phyloP scores from a whole-genome alignment of 1,140 invertebrate genomes.

The Nephila pilipes region DNA sequence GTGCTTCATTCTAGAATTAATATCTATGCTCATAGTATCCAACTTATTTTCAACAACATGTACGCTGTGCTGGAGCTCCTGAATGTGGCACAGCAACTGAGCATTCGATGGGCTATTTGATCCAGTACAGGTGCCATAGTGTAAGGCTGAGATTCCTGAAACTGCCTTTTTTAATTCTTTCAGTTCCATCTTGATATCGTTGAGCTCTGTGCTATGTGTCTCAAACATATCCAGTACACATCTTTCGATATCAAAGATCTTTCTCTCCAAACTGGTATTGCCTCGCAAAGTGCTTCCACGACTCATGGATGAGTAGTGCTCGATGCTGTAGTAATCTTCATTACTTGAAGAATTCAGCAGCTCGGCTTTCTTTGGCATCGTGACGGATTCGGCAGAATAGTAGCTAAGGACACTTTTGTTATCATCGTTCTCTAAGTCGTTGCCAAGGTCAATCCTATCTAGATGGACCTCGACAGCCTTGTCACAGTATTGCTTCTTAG shows the following conservation, averaged over 20 bases:
- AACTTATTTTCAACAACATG: conserved; percentile 74
- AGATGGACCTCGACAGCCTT: conserved; percentile 63
- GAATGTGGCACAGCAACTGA: conserved; percentile 72
- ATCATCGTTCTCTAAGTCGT: conserved; percentile 67
- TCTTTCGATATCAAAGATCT: conserved; percentile 71
- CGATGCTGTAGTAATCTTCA: conserved; percentile 76
- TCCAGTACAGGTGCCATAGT: conserved; percentile 34
- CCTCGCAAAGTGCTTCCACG: conserved; percentile 55
- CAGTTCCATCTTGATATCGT: conserved; percentile 68
- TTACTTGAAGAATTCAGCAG: conserved; percentile 72
- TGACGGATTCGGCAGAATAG: conserved; percentile 72
- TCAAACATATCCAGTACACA: conserved; percentile 73
- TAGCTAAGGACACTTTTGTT: conserved; percentile 77
- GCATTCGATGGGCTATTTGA: conserved; percentile 66
- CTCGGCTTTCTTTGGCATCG: conserved; percentile 68
- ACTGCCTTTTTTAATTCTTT: conserved; percentile 63
- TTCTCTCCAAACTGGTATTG: conserved; percentile 35
- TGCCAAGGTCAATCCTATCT: conserved; percentile 60
- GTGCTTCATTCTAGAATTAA: conserved; percentile 72
- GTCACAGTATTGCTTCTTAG: conserved; percentile 62
- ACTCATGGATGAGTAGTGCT: conserved; percentile 56
- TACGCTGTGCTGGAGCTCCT: conserved; percentile 74
- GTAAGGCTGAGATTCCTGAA: conserved; percentile 61
- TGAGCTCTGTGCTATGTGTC: conserved; percentile 57
- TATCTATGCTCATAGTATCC: conserved; percentile 72